phyloP scores from a whole-genome alignment of 2,888 invertebrate genomes.

The Euzetes globulus region DNA sequence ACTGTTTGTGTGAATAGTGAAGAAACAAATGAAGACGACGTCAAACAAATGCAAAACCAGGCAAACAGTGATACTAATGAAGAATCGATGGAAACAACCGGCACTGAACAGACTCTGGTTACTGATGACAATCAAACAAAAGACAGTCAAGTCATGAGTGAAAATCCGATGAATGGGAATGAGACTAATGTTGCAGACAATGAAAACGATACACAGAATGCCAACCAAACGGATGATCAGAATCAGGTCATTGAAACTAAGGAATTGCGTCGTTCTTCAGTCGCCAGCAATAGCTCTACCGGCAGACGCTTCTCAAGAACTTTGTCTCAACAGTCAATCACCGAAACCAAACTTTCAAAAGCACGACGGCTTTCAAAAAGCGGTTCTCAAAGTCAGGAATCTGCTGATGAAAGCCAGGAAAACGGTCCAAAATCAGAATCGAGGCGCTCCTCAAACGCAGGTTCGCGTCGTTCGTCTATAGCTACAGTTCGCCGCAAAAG shows the following conservation, averaged over 20 bases:
- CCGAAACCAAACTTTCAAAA: background rate
- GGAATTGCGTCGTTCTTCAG: background rate
- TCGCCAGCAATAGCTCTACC: background rate
- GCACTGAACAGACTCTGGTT: background rate
- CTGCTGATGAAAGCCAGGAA: background rate
- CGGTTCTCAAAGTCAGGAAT: background rate
- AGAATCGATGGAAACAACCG: background rate
- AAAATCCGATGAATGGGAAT: background rate
- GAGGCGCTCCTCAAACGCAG: background rate
- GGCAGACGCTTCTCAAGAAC: background rate
- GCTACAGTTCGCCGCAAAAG: background rate
- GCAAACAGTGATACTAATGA: constrained; percentile 1
- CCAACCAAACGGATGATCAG: background rate
- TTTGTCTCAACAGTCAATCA: background rate
- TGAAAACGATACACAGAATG: background rate
- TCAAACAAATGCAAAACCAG: background rate
- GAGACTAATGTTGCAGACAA: background rate
- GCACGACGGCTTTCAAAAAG: background rate
- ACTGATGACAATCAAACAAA: background rate
- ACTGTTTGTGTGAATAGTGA: background rate
- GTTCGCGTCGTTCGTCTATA: background rate
- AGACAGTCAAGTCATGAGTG: background rate
- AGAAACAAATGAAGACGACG: constrained; percentile 9
- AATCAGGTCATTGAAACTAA: background rate
- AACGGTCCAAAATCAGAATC: background rate